Conservation (phyloP, 2,888 invertebrate species). For the Dastarcus helophoroides region DNA sequence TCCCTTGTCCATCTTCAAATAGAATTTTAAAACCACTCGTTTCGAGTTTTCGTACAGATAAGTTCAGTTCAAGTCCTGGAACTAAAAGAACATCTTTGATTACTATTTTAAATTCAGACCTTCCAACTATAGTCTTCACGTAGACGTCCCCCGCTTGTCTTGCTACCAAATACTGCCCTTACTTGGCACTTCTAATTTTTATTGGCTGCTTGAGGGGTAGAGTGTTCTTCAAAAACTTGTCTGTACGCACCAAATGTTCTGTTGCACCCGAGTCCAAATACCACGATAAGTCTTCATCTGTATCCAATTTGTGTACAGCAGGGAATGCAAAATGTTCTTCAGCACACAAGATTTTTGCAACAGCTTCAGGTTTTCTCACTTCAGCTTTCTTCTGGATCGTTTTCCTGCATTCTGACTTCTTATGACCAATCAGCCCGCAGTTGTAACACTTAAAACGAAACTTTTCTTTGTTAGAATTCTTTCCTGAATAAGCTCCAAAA, state of each 20-base stretch:
- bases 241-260: conserved; percentile 15
- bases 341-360: no score
- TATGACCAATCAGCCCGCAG: conserved; percentile 2
- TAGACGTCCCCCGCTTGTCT: conserved; percentile 19
- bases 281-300: no score
- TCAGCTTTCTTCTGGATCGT: not conserved
- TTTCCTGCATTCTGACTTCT: conserved; percentile 1
- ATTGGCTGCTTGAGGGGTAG: conserved; percentile 17
- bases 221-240: conserved; percentile 10
- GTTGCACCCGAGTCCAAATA: conserved; percentile 20
- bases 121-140: not conserved
- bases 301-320: no score
- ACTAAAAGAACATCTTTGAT: conserved; percentile 7
- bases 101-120: not conserved
- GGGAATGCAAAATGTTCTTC: no score
- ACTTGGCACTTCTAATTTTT: conserved; percentile 25
- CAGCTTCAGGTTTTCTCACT: no score
- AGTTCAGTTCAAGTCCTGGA: conserved; percentile 21
- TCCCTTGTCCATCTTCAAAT: conserved; percentile 19
- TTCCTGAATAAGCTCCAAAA: no score
- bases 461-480: not conserved
- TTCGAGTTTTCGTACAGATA: conserved; percentile 22
- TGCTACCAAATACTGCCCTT: conserved; percentile 20
- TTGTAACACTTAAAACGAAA: conserved; percentile 1
- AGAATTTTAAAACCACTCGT: conserved; percentile 19